Percentiles rank a stretch among this genome's conserved stretches.
Conservation (phyloP, 2,797 vertebrate genomes). For the Phoebastria nigripes region DNA sequence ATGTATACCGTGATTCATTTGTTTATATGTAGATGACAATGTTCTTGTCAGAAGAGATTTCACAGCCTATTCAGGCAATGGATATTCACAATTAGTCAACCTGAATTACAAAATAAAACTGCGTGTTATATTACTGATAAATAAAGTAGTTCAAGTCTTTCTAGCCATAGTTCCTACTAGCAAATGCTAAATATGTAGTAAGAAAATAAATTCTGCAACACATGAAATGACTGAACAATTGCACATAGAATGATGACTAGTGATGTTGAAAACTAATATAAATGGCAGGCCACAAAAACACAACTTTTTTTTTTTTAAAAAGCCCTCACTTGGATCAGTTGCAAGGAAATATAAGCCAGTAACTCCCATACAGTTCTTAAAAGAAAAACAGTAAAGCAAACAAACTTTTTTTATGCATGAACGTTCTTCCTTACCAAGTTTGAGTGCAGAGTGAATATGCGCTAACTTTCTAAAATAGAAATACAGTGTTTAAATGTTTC, state of each 20-base stretch:
- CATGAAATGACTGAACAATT: neutral
- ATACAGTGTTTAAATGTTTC: neutral
- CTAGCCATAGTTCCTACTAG: neutral
- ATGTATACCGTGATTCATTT: neutral
- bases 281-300: neutral
- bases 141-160: neutral
- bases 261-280: neutral
- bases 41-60: neutral
- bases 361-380: neutral
- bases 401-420: accelerated
- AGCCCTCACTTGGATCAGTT: neutral
- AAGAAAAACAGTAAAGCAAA: neutral
- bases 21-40: neutral
- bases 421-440: neutral
- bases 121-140: neutral
- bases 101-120: neutral
- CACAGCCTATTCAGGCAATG: neutral
- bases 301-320: neutral
- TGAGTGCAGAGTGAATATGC: accelerated
- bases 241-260: neutral
- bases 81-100: neutral
- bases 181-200: neutral
- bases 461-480: neutral
- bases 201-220: neutral
- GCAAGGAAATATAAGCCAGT: neutral